Conservation (phyloP, 2,797 vertebrate species). For the Microctenopoma stevenorrisi region DNA sequence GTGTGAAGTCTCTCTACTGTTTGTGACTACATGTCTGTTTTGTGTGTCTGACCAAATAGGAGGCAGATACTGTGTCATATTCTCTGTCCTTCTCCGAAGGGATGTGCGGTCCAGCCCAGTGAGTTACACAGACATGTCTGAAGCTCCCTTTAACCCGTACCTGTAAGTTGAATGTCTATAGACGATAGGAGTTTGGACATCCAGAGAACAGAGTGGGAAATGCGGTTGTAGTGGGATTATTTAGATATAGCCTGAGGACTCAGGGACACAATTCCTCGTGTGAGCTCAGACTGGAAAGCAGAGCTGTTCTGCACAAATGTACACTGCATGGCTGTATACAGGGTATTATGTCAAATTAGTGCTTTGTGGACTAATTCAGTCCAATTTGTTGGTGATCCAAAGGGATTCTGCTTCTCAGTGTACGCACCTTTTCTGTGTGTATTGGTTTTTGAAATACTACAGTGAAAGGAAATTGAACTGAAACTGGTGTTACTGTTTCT, state of each 20-base stretch:
- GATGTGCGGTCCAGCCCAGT: conserved; percentile 53
- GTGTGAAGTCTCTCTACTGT: conserved; percentile 51
- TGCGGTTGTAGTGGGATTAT: conserved; percentile 45
- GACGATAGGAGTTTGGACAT: conserved; percentile 26
- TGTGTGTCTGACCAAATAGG: conserved; percentile 40
- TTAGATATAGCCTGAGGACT: conserved; percentile 73
- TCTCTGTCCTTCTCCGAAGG: conserved; percentile 48
- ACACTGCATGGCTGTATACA: conserved; percentile 64
- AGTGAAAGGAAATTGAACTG: conserved; percentile 48
- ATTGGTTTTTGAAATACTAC: conserved; percentile 42
- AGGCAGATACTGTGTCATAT: conserved; percentile 57
- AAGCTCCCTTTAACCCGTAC: conserved; percentile 72
- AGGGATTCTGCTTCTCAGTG: conserved; percentile 45
- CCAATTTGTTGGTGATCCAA: conserved; percentile 54
- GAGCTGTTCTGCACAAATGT: conserved; percentile 67
- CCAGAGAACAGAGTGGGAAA: conserved; percentile 29
- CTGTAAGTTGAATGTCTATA: conserved; percentile 58
- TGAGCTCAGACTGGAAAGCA: conserved; percentile 43
- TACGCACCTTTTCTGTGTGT: conserved; percentile 40
- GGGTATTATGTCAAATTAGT: conserved; percentile 69
- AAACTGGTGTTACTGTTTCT: conserved; percentile 72
- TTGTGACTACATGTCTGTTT: conserved; percentile 52
- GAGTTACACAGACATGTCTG: conserved; percentile 52
- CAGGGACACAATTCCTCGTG: conserved; percentile 75
- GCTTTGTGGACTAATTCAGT: conserved; percentile 56